These are phyloP conservation scores for Stylophora pistillata DNA, from an alignment of 64 coral and sea anemone genomes.

Conservation along the genomic window DNA sequence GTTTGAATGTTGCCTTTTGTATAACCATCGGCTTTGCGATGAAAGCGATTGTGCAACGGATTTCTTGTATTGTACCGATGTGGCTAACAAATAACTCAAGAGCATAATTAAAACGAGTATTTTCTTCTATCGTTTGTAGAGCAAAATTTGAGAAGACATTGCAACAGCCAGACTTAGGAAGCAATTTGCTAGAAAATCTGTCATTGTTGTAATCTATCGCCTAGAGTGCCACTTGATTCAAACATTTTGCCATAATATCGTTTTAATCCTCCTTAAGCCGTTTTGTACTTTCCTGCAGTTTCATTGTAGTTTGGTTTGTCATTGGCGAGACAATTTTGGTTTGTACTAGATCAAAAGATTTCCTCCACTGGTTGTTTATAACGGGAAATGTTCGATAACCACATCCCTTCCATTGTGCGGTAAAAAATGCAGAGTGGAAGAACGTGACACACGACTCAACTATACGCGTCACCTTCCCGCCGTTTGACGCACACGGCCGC, in stretches of 20 bases:
- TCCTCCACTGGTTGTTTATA: background rate
- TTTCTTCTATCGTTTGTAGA: background rate
- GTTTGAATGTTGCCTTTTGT: constrained; percentile 22
- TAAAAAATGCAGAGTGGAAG: constrained; percentile 18
- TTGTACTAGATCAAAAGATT: background rate
- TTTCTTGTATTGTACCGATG: background rate
- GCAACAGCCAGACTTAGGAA: too few species aligned
- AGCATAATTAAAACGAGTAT: background rate
- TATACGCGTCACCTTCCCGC: constrained; percentile 45
- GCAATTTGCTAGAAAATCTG: too few species aligned
- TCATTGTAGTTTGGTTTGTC: background rate
- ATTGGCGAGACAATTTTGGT: background rate
- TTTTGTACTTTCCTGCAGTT: background rate
- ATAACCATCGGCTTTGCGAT: background rate
- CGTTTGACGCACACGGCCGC: constrained; percentile 32
- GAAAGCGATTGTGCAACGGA: constrained; percentile 48
- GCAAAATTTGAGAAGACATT: background rate
- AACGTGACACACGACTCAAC: constrained; percentile 2
- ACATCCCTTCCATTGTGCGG: background rate
- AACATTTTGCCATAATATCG: background rate
- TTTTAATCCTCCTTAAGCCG: constrained; percentile 31
- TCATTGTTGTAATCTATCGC: background rate
- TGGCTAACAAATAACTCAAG: constrained; percentile 9
- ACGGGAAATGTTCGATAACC: background rate
- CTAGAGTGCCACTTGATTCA: constrained; percentile 7